Percentiles rank a stretch among this genome's conserved stretches.
Conservation (phyloP, 1,140 invertebrate genomes). For the Apis cerana region DNA sequence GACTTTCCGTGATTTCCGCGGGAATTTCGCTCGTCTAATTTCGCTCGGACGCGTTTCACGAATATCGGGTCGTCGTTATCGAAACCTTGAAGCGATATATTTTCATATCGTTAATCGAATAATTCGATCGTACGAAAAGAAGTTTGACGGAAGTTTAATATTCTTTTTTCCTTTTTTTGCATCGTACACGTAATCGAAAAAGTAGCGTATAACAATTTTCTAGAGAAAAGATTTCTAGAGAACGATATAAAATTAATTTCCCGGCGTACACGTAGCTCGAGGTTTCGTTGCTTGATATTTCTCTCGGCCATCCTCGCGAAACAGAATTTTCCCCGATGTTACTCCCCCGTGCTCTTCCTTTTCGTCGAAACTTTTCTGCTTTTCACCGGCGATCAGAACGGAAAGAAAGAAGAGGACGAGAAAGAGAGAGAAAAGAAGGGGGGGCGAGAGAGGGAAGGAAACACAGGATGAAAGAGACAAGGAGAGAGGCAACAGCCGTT, state of each 20-base stretch:
- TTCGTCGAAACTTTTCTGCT: conserved; percentile 33
- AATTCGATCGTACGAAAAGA: too few species aligned
- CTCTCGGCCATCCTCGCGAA: background rate
- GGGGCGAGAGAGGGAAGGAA: background rate
- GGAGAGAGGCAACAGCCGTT: conserved; percentile 62
- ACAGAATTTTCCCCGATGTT: background rate
- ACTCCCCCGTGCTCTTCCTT: background rate
- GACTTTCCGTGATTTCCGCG: background rate
- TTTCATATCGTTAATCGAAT: background rate
- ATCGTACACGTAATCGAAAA: too few species aligned
- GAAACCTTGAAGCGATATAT: background rate
- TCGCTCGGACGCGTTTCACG: background rate
- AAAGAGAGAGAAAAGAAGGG: background rate
- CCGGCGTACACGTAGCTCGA: background rate
- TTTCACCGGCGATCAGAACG: conserved; percentile 5
- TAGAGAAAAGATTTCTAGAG: too few species aligned
- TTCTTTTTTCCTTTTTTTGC: too few species aligned
- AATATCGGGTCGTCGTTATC: too few species aligned
- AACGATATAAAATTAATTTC: conserved; percentile 2
- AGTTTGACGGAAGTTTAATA: too few species aligned
- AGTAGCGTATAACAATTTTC: too few species aligned
- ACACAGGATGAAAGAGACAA: background rate
- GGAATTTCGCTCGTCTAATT: background rate
- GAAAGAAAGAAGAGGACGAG: too few species aligned
- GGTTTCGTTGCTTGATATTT: background rate